Conservation (phyloP, 2,888 invertebrate genomes). For the Pandemis corylana region DNA sequence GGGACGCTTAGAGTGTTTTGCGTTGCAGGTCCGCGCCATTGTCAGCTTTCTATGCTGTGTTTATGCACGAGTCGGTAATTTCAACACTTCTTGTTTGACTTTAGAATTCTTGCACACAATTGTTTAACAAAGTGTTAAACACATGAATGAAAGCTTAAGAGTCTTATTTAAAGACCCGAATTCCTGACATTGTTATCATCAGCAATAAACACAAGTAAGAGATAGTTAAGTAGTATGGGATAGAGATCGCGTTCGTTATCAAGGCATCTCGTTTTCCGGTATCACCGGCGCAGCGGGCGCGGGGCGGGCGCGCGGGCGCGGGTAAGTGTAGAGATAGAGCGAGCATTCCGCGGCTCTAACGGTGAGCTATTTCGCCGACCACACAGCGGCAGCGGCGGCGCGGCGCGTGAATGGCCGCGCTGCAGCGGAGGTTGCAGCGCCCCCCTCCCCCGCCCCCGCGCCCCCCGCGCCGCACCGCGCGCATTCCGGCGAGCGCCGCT, state of each 20-base stretch:
- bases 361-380: slow-evolving; percentile 82
- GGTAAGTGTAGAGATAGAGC: slow-evolving; percentile 73
- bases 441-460: slow-evolving; percentile 62
- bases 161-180: slow-evolving; percentile 33
- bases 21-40: slow-evolving; percentile 30
- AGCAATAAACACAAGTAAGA: slow-evolving; percentile 45
- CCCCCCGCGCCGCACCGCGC: slow-evolving; percentile 51
- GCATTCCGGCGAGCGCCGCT: slow-evolving; percentile 70
- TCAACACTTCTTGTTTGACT: slow-evolving; percentile 34
- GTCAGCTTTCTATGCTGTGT: slow-evolving; percentile 37
- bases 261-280: slow-evolving; percentile 56
- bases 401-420: slow-evolving; percentile 80
- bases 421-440: slow-evolving; percentile 76
- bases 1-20: slow-evolving; percentile 35
- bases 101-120: slow-evolving; percentile 24
- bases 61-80: slow-evolving; percentile 28
- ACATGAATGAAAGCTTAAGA: slow-evolving; percentile 21
- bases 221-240: slow-evolving; percentile 50
- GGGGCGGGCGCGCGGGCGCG: slow-evolving; percentile 40
- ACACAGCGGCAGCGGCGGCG: slow-evolving; percentile 60
- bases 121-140: slow-evolving; percentile 21
- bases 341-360: slow-evolving; percentile 80
- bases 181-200: slow-evolving; percentile 36
- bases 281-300: slow-evolving; percentile 48
- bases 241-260: slow-evolving; percentile 59